Percentiles rank a stretch among this genome's conserved stretches.
phyloP scores from a whole-genome alignment of 2,113 vertebrate genomes.

The Brachyhypopomus occidentalis region DNA sequence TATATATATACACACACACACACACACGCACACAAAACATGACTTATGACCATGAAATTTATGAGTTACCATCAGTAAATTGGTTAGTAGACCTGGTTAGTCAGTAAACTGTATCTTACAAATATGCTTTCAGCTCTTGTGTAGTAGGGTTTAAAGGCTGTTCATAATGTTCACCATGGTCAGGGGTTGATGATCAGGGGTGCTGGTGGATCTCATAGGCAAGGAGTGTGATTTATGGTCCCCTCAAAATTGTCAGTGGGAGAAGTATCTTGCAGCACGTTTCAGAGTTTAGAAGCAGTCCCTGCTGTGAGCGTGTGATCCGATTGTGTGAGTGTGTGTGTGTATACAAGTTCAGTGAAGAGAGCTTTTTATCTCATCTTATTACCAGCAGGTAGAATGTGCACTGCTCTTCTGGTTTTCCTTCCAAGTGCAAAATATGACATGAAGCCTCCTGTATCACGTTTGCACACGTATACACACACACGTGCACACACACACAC shows the following conservation, averaged over 20 bases:
- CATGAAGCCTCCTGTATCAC: background rate
- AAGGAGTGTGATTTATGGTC: too few relatives aligned
- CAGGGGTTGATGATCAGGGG: background rate
- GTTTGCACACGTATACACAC: conserved; percentile 39
- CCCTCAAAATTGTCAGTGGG: background rate
- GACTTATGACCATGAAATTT: too few relatives aligned
- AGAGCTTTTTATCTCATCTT: background rate
- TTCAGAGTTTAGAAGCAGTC: too few relatives aligned
- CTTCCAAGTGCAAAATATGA: conserved; percentile 4
- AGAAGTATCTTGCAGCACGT: background rate
- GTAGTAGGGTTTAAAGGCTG: background rate
- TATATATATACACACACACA: too few relatives aligned
- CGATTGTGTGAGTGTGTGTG: background rate
- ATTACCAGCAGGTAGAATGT: conserved; percentile 3
- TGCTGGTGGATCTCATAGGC: background rate
- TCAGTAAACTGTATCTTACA: too few relatives aligned
- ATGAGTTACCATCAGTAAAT: too few relatives aligned
- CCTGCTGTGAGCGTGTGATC: too few relatives aligned
- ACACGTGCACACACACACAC: conserved; percentile 37
- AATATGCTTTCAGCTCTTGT: too few relatives aligned
- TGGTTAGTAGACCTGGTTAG: too few relatives aligned
- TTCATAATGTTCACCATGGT: background rate
- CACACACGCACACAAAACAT: too few relatives aligned
- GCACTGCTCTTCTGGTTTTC: conserved; percentile 7
- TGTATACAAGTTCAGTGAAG: background rate